These are phyloP conservation scores for Cheilosia scutellata DNA, from an alignment of 2,888 invertebrate species.

Conservation along the genomic window DNA sequence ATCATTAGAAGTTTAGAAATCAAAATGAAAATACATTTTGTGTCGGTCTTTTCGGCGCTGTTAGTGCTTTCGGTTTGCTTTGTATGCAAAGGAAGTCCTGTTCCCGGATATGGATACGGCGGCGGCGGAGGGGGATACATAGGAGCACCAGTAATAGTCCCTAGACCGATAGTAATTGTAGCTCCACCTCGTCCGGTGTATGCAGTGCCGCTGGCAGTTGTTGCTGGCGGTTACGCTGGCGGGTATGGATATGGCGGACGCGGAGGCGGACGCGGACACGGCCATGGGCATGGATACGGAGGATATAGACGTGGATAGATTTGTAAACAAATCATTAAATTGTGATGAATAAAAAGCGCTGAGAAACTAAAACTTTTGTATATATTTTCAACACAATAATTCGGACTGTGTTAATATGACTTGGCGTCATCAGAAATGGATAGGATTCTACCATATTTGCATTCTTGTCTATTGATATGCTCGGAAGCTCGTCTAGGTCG, in stretches of 20 bases:
- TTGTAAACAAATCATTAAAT: background rate
- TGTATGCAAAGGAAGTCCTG: constrained; percentile 35
- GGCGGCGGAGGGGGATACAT: constrained; percentile 22
- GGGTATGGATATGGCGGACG: constrained; percentile 21
- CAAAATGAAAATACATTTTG: constrained; percentile 44
- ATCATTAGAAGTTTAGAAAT: constrained; percentile 39
- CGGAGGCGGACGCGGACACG: constrained; percentile 8
- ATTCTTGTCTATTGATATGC: too few relatives aligned
- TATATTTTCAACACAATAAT: background rate
- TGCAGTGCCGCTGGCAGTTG: constrained; percentile 30
- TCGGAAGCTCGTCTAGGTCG: too few relatives aligned
- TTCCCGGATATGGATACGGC: constrained; percentile 26
- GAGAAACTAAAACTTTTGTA: background rate
- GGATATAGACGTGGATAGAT: constrained; percentile 9
- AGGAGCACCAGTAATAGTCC: constrained; percentile 9
- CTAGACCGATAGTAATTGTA: constrained; percentile 27
- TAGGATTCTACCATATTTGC: too few relatives aligned
- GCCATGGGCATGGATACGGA: background rate
- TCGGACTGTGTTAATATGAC: too few relatives aligned
- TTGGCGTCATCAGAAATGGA: too few relatives aligned
- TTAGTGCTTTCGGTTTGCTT: constrained; percentile 21
- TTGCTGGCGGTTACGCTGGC: constrained; percentile 7
- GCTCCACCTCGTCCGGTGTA: constrained; percentile 34
- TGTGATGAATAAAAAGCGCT: background rate
- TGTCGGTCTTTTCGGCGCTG: background rate